phyloP scores from a whole-genome alignment of 2,113 vertebrate species.

The Pteronura brasiliensis region DNA sequence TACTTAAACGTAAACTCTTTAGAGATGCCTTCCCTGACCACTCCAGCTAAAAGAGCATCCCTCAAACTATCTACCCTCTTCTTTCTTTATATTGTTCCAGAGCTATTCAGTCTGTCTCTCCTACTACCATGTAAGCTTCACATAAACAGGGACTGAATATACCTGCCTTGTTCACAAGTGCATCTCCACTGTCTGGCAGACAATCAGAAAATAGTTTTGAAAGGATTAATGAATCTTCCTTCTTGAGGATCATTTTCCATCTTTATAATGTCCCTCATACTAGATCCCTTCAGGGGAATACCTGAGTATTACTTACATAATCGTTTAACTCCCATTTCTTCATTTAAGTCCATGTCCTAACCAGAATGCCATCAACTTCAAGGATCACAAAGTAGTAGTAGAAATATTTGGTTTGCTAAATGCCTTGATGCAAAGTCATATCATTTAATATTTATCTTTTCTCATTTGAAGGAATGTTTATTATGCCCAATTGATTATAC shows the following conservation, averaged over 20 bases:
- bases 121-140: background rate
- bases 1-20: background rate
- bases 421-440: background rate
- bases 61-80: background rate
- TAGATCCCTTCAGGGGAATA: background rate
- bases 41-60: background rate
- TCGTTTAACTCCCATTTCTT: background rate
- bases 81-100: background rate
- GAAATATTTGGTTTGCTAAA: background rate
- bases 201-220: background rate
- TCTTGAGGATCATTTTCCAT: background rate
- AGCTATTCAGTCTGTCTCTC: background rate
- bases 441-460: conserved; percentile 9
- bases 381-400: background rate
- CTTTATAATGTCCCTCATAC: background rate
- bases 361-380: conserved; percentile 1
- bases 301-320: background rate
- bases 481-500: background rate
- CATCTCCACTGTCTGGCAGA: background rate
- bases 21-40: background rate
- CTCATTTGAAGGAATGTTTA: background rate
- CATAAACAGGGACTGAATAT: background rate
- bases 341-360: background rate
- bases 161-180: background rate
- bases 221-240: background rate